A percentile compares a stretch with the other conserved stretches of the same genome.
Evolutionary conservation across 2,888 invertebrate species (phyloP).

Genomic region (Neoaliturus tenellus): DNA sequence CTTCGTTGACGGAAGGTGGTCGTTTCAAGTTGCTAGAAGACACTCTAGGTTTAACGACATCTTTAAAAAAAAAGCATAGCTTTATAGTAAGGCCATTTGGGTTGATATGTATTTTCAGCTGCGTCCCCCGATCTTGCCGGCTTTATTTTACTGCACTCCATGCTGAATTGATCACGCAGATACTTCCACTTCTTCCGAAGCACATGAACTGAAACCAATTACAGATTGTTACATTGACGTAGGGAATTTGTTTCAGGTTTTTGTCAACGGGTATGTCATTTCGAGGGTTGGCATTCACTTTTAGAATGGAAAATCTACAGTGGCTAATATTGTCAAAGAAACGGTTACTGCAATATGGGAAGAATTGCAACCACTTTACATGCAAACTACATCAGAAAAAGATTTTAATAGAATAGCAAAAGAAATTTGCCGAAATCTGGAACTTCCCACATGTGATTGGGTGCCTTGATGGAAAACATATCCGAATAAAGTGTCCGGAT

Average conservation of each 20-base stretch:
- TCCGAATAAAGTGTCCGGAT: conserved; percentile 24
- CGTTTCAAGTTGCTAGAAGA: conserved; percentile 50
- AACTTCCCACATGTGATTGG: conserved; percentile 45
- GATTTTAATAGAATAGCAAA: no score
- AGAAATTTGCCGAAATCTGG: conserved; percentile 42
- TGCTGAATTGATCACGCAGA: conserved; percentile 48
- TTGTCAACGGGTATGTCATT: conserved; percentile 56
- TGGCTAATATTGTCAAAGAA: conserved; percentile 55
- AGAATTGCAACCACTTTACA: conserved; percentile 53
- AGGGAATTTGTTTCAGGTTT: conserved; percentile 47
- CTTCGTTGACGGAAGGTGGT: conserved; percentile 4
- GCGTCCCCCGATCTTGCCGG: conserved; percentile 46
- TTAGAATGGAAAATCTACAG: conserved; percentile 53
- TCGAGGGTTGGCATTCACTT: conserved; percentile 55
- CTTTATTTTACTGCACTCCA: conserved; percentile 49
- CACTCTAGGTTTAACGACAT: conserved; percentile 42
- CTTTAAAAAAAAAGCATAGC: conserved; percentile 50
- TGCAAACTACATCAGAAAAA: conserved; percentile 55
- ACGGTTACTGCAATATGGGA: conserved; percentile 55
- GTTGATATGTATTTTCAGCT: conserved; percentile 20
- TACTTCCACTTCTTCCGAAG: conserved; percentile 56
- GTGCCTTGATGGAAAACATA: conserved; percentile 52
- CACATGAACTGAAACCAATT: conserved; percentile 53
- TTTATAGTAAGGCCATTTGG: conserved; percentile 54
- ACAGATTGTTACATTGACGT: not conserved